These are phyloP conservation scores for Austrofundulus limnaeus DNA, from an alignment of 2,113 vertebrate genomes.

Conservation along the genomic window DNA sequence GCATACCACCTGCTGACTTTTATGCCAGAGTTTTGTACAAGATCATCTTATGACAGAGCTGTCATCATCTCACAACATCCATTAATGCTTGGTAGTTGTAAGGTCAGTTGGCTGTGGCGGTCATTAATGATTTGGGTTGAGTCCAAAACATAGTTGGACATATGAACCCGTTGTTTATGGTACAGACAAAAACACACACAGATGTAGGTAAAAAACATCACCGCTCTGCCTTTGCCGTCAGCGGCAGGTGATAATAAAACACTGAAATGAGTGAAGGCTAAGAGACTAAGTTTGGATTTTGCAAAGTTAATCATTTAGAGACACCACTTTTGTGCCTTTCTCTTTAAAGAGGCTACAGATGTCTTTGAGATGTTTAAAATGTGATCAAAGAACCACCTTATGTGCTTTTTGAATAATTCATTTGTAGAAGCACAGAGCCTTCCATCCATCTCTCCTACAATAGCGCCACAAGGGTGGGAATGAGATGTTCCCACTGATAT, in stretches of 20 bases:
- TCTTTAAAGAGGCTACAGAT: constrained; percentile 30
- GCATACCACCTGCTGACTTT: no score
- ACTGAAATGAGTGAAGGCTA: constrained; percentile 1
- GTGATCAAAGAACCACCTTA: constrained; percentile 42
- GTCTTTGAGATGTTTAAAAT: constrained; percentile 50
- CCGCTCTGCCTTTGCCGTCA: no score
- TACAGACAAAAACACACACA: no score
- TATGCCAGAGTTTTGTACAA: no score
- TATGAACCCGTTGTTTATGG: no score
- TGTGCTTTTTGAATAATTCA: constrained; percentile 33
- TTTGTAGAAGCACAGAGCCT: constrained; percentile 34
- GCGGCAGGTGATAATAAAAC: constrained; percentile 21
- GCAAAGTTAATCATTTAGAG: constrained; percentile 10
- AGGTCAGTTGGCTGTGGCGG: no score
- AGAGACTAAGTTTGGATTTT: constrained; percentile 16
- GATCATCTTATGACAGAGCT: no score
- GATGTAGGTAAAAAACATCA: no score
- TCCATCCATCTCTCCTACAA: constrained; percentile 18
- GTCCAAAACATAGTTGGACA: no score
- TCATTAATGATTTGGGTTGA: no score
- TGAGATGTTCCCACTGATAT: constrained; percentile 37
- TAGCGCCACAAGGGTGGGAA: constrained; percentile 18
- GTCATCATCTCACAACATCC: background rate
- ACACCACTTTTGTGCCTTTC: constrained; percentile 16
- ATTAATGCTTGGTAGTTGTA: no score